Evolutionary conservation across 2,113 vertebrate species (phyloP), one percentile per base, ranked within the genome.

Genomic region (Catharus minimus): DNA sequence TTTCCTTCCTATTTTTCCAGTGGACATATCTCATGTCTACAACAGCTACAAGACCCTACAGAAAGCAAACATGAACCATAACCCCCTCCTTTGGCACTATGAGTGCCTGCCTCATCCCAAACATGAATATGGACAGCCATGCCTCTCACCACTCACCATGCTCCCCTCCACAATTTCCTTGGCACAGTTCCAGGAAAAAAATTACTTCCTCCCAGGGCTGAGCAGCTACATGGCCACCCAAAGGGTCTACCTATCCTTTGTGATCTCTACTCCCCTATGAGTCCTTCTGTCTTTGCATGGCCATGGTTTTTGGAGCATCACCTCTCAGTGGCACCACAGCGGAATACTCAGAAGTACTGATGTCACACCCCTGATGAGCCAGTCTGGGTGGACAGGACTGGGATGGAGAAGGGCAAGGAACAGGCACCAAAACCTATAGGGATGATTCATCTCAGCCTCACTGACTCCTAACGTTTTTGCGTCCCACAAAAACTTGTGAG

Each of bases 11-110:
- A 0, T 41, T 82, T 55, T 64, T 67, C 55, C 23, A 23, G 18
- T 46, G 47, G 52, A 86, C 26, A 82, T 53, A 47, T 8, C 21
- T 82, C 64, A 69, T 39, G 33, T 76, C 38, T 61, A 9, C 28
- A 73, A 32, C 9, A 76, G 38, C 47, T 50, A 69, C 50, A 19
- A 55, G 7, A 50, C 23, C n/a, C 13, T 1, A 6, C 18, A 47
- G 38, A 87, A 77, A 91, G 41, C 16, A 79, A 80, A 57, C 15
- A 44, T 0, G 0, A 66, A 47, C 57, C 1, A 1, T 17, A 86
- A 33, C 1, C 1, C 6, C 0, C 4, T 64, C 5, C 24, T 65
- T 3, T 26, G 23, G 39, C 30, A 72, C 49, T 44, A 15, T 18
- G 7, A 36, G 15, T 19, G 21, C 18, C 47, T 36, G 80, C 39